Conservation (phyloP, 2,888 invertebrate species). For the Noctua fimbriata region DNA sequence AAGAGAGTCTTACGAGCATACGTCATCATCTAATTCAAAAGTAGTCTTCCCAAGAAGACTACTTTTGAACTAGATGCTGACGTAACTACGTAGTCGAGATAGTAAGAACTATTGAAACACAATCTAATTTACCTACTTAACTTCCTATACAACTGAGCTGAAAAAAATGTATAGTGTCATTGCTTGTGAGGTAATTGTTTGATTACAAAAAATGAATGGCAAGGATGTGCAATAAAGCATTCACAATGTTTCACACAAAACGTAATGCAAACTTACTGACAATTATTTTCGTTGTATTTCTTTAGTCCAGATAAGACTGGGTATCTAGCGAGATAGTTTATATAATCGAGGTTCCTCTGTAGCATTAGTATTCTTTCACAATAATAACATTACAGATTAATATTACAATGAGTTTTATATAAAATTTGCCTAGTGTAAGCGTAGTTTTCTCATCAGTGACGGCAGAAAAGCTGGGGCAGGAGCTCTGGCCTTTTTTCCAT, state of each 20-base stretch:
- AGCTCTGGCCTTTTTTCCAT: slow-evolving; percentile 81
- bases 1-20: background rate
- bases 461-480: slow-evolving; percentile 85
- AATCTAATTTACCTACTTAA: background rate
- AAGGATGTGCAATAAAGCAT: slow-evolving; percentile 14
- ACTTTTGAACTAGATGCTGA: slow-evolving; percentile 24
- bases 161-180: background rate
- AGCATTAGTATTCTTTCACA: background rate
- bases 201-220: slow-evolving; percentile 17
- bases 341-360: background rate
- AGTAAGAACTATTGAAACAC: slow-evolving; percentile 1
- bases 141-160: slow-evolving; percentile 6
- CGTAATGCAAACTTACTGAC: background rate
- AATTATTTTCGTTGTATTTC: background rate
- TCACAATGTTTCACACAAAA: slow-evolving; percentile 14
- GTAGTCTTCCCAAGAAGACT: background rate
- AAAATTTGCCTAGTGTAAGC: slow-evolving; percentile 75
- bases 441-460: slow-evolving; percentile 82
- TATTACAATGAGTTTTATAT: background rate
- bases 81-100: background rate
- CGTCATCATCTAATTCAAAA: too few relatives aligned
- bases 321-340: background rate
- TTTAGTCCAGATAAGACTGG: background rate
- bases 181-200: background rate
- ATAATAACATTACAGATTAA: background rate